These are phyloP conservation scores for Euphydryas editha DNA, from an alignment of 2,888 invertebrate genomes.

Conservation along the genomic window DNA sequence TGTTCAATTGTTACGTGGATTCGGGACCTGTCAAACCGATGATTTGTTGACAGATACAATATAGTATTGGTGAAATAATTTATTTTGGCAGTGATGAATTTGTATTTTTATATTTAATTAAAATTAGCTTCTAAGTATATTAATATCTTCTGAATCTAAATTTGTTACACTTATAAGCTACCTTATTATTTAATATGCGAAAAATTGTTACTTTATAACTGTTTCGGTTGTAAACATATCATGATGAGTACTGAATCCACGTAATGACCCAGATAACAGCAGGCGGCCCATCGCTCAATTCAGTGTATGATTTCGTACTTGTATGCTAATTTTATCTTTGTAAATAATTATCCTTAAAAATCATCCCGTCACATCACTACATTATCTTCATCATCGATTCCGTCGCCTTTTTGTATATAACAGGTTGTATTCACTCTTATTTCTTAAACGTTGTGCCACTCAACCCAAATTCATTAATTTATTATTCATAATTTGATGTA, in stretches of 20 bases:
- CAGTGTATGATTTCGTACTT: constrained; percentile 35
- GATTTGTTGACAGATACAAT: constrained; percentile 3
- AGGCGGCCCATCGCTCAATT: constrained; percentile 67
- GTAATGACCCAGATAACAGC: constrained; percentile 66
- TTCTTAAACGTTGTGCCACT: constrained; percentile 63
- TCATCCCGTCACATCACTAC: constrained; percentile 50
- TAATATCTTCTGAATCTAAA: not conserved
- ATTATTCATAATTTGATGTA: constrained; percentile 75
- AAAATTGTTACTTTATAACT: not conserved
- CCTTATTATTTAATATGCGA: not conserved
- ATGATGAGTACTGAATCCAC: constrained; percentile 59
- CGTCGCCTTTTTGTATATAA: constrained; percentile 44
- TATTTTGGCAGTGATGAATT: not conserved
- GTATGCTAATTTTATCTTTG: constrained; percentile 57
- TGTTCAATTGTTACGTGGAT: constrained; percentile 75
- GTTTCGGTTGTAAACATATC: constrained; percentile 8
- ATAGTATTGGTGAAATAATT: not conserved
- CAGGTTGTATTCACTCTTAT: constrained; percentile 41
- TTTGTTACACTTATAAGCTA: not conserved
- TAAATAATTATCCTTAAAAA: constrained; percentile 62
- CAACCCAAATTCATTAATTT: constrained; percentile 80
- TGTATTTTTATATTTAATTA: not conserved
- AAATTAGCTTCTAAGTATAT: not conserved
- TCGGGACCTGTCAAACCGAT: constrained; percentile 44
- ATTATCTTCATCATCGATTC: constrained; percentile 49